phyloP scores from a whole-genome alignment of 2,797 vertebrate species.

The Stomatorhinus walkeri region DNA sequence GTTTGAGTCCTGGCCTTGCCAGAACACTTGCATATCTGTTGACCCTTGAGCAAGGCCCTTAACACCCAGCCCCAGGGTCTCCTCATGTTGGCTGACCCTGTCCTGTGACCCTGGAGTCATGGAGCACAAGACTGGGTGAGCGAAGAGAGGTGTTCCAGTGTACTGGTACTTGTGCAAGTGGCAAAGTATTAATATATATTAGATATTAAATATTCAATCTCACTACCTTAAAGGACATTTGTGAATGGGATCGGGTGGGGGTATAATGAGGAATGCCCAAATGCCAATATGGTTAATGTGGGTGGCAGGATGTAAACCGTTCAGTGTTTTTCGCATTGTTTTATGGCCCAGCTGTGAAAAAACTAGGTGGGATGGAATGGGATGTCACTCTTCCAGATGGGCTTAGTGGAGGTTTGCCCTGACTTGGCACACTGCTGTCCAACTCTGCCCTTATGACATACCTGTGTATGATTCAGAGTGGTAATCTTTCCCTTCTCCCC shows the following conservation, averaged over 20 bases:
- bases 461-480: not conserved
- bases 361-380: not conserved
- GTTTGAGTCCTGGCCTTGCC: not conserved
- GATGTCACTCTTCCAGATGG: not conserved
- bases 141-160: not conserved
- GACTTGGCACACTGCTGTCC: not conserved
- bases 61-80: not conserved
- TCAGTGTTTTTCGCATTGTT: not conserved
- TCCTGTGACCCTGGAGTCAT: not conserved
- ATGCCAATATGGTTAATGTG: not conserved
- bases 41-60: not conserved
- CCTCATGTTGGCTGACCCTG: not conserved
- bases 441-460: not conserved
- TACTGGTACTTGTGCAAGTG: not conserved
- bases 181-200: not conserved
- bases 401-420: not conserved
- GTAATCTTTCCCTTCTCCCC: not conserved
- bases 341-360: not conserved
- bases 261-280: not conserved
- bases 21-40: not conserved
- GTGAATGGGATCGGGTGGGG: not conserved
- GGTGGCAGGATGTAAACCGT: not conserved
- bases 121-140: not conserved
- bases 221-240: not conserved
- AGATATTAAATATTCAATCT: not conserved